Evolutionary conservation across 2,888 invertebrate species (phyloP).

Genomic region (Lordiphosa fenestrarum): DNA sequence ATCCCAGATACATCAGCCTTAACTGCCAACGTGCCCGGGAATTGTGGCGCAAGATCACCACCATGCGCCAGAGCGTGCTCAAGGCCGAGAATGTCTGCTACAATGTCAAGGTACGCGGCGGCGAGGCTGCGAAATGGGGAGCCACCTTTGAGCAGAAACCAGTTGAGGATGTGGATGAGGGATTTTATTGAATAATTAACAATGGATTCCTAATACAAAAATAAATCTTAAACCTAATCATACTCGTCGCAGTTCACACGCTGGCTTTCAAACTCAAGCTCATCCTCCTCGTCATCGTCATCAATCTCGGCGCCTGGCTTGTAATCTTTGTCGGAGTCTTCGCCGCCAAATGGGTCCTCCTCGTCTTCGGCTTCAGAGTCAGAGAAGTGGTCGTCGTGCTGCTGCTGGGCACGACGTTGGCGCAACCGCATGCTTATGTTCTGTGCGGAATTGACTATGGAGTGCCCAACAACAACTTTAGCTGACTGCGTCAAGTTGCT

Average conservation of each 20-base stretch:
- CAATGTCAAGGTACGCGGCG: slow-evolving; percentile 88
- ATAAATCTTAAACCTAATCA: slow-evolving; percentile 33
- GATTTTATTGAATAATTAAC: slow-evolving; percentile 73
- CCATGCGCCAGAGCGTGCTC: slow-evolving; percentile 87
- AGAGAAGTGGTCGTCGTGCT: slow-evolving; percentile 2
- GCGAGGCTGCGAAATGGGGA: slow-evolving; percentile 86
- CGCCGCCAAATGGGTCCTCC: slow-evolving; percentile 52
- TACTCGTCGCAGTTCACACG: slow-evolving; percentile 44
- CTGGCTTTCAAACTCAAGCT: slow-evolving; percentile 60
- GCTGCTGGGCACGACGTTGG: slow-evolving; percentile 34
- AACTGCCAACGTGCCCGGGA: slow-evolving; percentile 83
- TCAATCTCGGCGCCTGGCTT: slow-evolving; percentile 44
- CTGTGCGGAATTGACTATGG: slow-evolving; percentile 60
- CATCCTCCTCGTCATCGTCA: slow-evolving; percentile 47
- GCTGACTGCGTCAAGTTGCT: slow-evolving; percentile 7
- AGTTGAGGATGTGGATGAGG: slow-evolving; percentile 80
- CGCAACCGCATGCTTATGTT: slow-evolving; percentile 53
- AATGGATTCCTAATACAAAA: neutral
- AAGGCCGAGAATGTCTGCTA: slow-evolving; percentile 94
- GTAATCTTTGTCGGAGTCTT: slow-evolving; percentile 46
- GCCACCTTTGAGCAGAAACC: slow-evolving; percentile 78
- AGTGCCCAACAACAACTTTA: slow-evolving; percentile 11
- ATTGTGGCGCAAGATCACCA: slow-evolving; percentile 86
- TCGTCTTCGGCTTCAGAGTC: slow-evolving; percentile 39
- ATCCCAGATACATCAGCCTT: slow-evolving; percentile 80